Percentiles rank a stretch among this genome's conserved stretches.
phyloP scores from a whole-genome alignment of 2,113 vertebrate genomes.

The Hippocampus zosterae region DNA sequence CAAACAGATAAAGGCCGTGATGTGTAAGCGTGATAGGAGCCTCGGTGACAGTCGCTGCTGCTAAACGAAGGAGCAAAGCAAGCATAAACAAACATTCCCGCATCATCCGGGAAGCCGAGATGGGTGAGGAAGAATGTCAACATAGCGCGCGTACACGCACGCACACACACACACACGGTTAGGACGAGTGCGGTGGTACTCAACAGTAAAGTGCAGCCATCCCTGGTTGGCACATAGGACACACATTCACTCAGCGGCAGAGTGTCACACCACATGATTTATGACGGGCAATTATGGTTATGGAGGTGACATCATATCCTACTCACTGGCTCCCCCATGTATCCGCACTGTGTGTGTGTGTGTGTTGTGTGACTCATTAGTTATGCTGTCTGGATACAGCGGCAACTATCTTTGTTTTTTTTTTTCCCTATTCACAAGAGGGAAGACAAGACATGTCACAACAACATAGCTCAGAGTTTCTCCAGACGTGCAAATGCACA shows the following conservation, averaged over 20 bases:
- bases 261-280: conserved; percentile 73
- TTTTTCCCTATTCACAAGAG: conserved; percentile 62
- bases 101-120: conserved; percentile 27
- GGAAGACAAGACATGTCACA: conserved; percentile 71
- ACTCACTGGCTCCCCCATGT: conserved; percentile 45
- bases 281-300: conserved; percentile 76
- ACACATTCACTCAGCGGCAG: conserved; percentile 64
- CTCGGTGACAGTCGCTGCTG: conserved; percentile 22
- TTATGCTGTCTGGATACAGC: conserved; percentile 74
- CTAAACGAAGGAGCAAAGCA: conserved; percentile 28
- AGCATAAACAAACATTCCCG: conserved; percentile 42
- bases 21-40: conserved; percentile 1
- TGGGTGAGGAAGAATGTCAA: conserved; percentile 25
- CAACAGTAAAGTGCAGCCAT: conserved; percentile 61
- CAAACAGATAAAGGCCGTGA: background rate
- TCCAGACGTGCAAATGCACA: conserved; percentile 40
- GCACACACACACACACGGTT: conserved; percentile 25
- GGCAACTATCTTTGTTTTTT: conserved; percentile 68
- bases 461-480: conserved; percentile 66
- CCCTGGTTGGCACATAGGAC: conserved; percentile 63
- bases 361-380: conserved; percentile 63
- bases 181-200: conserved; percentile 31
- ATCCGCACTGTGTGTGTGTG: conserved; percentile 32
- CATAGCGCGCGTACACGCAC: conserved; percentile 25
- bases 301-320: conserved; percentile 75